Base-by-base conservation (phyloP, 1,140 invertebrate species). In the Drosophila sproati region DNA sequence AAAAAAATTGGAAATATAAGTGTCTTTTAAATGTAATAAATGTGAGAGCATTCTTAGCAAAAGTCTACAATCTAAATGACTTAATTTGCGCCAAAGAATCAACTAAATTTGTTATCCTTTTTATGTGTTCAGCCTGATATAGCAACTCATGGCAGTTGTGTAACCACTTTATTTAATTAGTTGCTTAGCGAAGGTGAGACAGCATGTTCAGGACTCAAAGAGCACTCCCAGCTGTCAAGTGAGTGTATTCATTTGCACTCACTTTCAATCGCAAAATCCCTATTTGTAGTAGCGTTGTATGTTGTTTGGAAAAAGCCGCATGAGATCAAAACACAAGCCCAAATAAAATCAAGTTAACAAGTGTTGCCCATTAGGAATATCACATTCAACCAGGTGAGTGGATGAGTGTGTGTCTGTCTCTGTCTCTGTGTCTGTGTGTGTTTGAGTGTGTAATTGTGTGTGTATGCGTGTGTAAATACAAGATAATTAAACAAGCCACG, bases 401-500 rank as follows among this genome's bases (percentile, higher is more conserved):
- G 61, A 39, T 45, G 50, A 56, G 54, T 54, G 28, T 10, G n/a
- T 31, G 31, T 35, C 37, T 66, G 41, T 59, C 45, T 34, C 20
- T 63, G 8, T 51, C 47, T 32, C 4, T 71, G 48, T 51, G 51
- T 32, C 4, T 71, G 48, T 32, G 34, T 62, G 39, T 35, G 4
- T 59, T 32, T 43, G 4, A 52, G 10, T 50, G 50, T 35, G 39
- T 72, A 20, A 20, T 20, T 20, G 47, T 55, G 48, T 45, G 8
- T 66, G 28, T 57, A 57, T 67, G 55, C 54, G 61, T 55, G 52
- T 57, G 54, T 72, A 52, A 79, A 77, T 77, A 73, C 83, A 82
- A 82, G 83, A 80, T 88, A 88, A 82, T 88, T 88, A 88, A 82
- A 82, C 80, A 88, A 75, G 78, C 80, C 73, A 71, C 73, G 70